Conservation (phyloP, 2,113 vertebrate genomes). For the Sarotherodon lohbergeri region DNA sequence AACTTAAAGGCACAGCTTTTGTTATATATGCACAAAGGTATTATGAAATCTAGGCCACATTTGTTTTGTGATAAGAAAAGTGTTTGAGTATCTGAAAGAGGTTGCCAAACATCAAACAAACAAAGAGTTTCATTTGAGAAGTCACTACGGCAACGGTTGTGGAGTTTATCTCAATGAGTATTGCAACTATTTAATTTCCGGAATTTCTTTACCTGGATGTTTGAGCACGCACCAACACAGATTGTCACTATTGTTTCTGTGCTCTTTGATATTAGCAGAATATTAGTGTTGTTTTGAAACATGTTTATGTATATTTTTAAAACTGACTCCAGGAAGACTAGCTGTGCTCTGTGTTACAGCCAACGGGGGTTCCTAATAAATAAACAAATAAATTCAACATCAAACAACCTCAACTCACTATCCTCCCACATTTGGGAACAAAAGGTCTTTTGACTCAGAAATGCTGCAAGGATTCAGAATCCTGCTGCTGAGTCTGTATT, state of each 20-base stretch:
- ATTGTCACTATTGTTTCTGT: not conserved
- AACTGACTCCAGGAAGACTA: not conserved
- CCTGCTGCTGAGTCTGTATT: not conserved
- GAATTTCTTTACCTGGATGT: not conserved
- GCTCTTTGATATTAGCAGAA: not conserved
- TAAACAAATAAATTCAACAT: not conserved
- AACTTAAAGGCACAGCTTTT: not conserved
- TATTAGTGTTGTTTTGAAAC: not conserved
- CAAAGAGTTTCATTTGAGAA: not conserved
- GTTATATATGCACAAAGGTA: not conserved
- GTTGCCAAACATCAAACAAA: not conserved
- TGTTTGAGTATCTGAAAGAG: not conserved
- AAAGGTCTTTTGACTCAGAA: not conserved
- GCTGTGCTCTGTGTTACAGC: not conserved
- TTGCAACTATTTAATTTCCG: fast-evolving
- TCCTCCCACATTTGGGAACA: not conserved
- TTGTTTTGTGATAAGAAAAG: not conserved
- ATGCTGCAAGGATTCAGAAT: not conserved
- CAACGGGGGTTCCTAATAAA: not conserved
- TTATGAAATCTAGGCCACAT: not conserved
- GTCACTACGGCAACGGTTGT: fast-evolving
- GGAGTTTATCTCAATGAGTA: not conserved
- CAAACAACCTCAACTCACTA: not conserved
- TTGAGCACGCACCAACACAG: not conserved
- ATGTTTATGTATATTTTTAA: not conserved